Evolutionary conservation across 2,797 vertebrate species (phyloP), one percentile per base, ranked within the genome.

Genomic region (Kryptopterus vitreolus): DNA sequence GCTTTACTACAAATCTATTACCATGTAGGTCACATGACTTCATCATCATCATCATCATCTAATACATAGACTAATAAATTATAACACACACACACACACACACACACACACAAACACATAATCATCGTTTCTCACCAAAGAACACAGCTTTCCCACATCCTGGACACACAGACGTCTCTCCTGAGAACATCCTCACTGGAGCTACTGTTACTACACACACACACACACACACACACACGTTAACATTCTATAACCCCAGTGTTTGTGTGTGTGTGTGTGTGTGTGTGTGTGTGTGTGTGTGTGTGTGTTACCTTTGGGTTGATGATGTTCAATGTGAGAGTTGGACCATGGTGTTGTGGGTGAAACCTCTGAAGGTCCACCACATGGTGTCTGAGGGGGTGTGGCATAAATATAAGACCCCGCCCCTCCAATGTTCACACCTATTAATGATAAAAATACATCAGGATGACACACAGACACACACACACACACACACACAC

Each of bases 141-240:
- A 89, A 93, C n/a, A 93, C 92, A 0, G 87, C 88, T 58, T 92
- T 88, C 59, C 87, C 87, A 82, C 92, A 93, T 77, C 91, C 89
- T 0, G 91, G 92, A 53, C 92, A 93, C 73, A 90, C 58, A 0
- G 89, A 91, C 1, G 90, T 91, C 87, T 93, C 92, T 35, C 91
- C 92, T 20, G 91, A 91, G 83, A 92, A 93, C 0, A 86, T 92
- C 70, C 88, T 89, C 59, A 53, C 57, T 46, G 82, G 77, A 29
- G 48, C 72, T 31, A 82, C 77, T 48, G 86, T 82, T 35, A 58
- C 87, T 88, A 48, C 4, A 48, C 22, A 75, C 15, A 69, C 71
- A 76, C 50, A 43, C n/a, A 48, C 43, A 50, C 66, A 69, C 38
- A 68, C 38, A 48, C 35, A 63, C 31, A 63, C 61, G 84, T 89